Evolutionary conservation across 2,888 invertebrate genomes (phyloP).

Genomic region (Agrypnus murinus): DNA sequence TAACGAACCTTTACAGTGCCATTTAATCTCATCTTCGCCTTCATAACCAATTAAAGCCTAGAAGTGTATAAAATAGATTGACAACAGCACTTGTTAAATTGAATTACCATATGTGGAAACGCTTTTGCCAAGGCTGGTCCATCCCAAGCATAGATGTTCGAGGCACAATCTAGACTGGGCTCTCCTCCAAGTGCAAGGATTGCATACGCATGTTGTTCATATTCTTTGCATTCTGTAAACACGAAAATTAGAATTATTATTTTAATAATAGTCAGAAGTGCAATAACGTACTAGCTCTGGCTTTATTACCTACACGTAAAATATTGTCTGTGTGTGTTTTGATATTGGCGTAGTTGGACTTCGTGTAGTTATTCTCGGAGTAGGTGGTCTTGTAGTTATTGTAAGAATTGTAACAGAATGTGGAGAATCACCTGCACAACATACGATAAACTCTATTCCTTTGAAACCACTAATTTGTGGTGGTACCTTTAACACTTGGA

Average conservation of each 20-base stretch:
- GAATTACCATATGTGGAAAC: slow-evolving; percentile 61
- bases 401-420: neutral
- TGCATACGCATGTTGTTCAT: slow-evolving; percentile 67
- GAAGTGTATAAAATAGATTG: slow-evolving; percentile 8
- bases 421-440: slow-evolving; percentile 54
- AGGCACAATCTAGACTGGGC: slow-evolving; percentile 67
- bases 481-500: slow-evolving; percentile 52
- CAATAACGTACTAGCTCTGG: slow-evolving; percentile 54
- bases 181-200: slow-evolving; percentile 61
- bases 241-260: too few species aligned
- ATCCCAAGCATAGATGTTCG: slow-evolving; percentile 70
- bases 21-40: slow-evolving; percentile 63
- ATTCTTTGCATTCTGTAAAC: slow-evolving; percentile 70
- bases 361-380: neutral
- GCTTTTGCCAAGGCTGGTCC: slow-evolving; percentile 53
- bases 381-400: neutral
- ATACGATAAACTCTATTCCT: slow-evolving; percentile 61
- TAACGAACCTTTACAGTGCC: slow-evolving; percentile 79
- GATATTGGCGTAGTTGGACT: slow-evolving; percentile 33
- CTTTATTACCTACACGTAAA: slow-evolving; percentile 51
- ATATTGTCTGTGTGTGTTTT: neutral
- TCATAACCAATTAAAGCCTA: slow-evolving; percentile 45
- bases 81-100: too few species aligned
- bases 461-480: slow-evolving; percentile 62
- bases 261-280: too few species aligned